Percentiles rank a stretch among this genome's conserved stretches.
These are phyloP conservation scores for Zygaena filipendulae DNA, from an alignment of 2,888 invertebrate species.

Conservation along the genomic window DNA sequence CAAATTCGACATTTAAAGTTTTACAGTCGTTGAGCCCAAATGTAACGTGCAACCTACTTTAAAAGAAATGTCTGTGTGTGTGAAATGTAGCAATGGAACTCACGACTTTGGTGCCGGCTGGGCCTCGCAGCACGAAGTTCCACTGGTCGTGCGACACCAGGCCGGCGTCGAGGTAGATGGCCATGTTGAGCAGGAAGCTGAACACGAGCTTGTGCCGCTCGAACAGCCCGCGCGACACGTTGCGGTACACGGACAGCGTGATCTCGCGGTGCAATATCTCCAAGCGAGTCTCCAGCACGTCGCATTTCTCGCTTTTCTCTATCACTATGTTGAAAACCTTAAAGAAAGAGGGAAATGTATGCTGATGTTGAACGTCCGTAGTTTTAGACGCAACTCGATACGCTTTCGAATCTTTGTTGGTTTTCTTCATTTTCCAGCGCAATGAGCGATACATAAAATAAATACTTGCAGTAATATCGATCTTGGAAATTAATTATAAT, in stretches of 20 bases:
- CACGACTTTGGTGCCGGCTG: constrained; percentile 67
- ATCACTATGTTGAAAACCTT: constrained; percentile 86
- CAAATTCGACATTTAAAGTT: no score
- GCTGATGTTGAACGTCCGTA: no score
- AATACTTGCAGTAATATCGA: no score
- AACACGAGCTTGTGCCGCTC: constrained; percentile 92
- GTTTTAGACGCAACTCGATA: no score
- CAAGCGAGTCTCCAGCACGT: constrained; percentile 74
- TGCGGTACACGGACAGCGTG: constrained; percentile 83
- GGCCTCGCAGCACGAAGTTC: constrained; percentile 83
- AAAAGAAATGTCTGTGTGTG: background rate
- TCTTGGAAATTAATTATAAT: no score
- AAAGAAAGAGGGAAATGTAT: no score
- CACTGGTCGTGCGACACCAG: constrained; percentile 73
- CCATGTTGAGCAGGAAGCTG: constrained; percentile 84
- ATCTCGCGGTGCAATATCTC: constrained; percentile 79
- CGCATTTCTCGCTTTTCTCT: constrained; percentile 75
- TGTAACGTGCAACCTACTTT: background rate
- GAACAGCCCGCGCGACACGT: constrained; percentile 90
- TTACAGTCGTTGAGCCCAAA: no score
- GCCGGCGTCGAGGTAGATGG: constrained; percentile 75
- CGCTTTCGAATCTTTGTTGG: no score
- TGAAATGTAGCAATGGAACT: constrained; percentile 14
- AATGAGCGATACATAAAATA: no score
- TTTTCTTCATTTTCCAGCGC: no score